phyloP scores from a whole-genome alignment of 1,140 invertebrate genomes.

The Halesus radiatus region DNA sequence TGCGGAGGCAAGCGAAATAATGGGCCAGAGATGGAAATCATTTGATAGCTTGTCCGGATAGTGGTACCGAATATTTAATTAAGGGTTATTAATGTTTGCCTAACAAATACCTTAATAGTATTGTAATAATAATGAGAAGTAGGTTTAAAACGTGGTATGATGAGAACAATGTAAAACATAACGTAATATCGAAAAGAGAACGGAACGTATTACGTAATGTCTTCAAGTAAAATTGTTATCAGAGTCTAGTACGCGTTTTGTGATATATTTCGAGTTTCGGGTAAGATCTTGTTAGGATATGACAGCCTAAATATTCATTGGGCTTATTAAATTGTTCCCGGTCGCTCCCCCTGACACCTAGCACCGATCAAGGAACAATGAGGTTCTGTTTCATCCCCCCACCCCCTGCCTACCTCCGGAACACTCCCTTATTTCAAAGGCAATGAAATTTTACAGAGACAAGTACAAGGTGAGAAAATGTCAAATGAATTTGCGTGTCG shows the following conservation, averaged over 20 bases:
- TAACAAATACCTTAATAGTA: no score
- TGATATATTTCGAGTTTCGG: constrained; percentile 28
- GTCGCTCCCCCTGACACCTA: constrained; percentile 33
- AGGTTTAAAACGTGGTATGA: no score
- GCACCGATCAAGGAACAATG: constrained; percentile 37
- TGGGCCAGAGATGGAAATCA: neutral
- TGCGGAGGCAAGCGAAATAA: neutral
- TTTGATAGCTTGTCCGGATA: neutral
- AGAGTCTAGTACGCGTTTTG: constrained; percentile 1
- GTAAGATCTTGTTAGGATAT: constrained; percentile 33
- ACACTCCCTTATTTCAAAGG: neutral
- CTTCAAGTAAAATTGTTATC: constrained; percentile 12
- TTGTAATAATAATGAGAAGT: no score
- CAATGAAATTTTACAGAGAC: constrained; percentile 15
- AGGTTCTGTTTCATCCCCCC: constrained; percentile 28
- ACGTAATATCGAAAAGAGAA: no score
- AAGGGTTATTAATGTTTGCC: no score
- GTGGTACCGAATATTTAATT: neutral
- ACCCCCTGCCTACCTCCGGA: neutral
- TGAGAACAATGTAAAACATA: no score
- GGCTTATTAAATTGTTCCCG: constrained; percentile 38
- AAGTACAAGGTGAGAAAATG: constrained; percentile 24
- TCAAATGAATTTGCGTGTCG: constrained; percentile 23
- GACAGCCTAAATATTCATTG: constrained; percentile 35
- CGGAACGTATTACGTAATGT: neutral